These are phyloP conservation scores for Malurus elegans DNA, from an alignment of 2,113 vertebrate species.

Conservation along the genomic window DNA sequence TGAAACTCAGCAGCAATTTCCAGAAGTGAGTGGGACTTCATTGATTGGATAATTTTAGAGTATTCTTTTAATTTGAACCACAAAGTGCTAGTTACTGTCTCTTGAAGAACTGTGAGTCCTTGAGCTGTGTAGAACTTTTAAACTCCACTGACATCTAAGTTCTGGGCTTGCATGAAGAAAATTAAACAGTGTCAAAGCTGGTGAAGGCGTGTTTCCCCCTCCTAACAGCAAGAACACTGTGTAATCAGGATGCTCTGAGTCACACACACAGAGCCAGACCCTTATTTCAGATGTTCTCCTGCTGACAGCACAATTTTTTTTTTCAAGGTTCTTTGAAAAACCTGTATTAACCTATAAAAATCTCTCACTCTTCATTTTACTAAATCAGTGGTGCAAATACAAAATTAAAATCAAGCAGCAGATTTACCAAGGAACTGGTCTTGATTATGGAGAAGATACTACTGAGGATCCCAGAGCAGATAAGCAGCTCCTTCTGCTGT, in stretches of 20 bases:
- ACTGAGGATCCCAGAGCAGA: conserved; percentile 96
- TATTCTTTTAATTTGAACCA: conserved; percentile 9
- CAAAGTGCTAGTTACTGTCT: conserved; percentile 49
- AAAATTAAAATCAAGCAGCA: background rate
- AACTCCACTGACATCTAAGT: background rate
- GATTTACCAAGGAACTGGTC: conserved; percentile 80
- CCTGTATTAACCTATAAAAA: background rate
- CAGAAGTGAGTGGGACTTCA: conserved; percentile 23
- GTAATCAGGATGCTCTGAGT: conserved; percentile 34
- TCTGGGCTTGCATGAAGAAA: conserved; percentile 16
- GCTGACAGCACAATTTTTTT: background rate
- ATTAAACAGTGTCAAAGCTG: conserved; percentile 38
- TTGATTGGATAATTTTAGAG: conserved; percentile 57
- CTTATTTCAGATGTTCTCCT: conserved; percentile 19
- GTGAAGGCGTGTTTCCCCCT: background rate
- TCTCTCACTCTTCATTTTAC: background rate
- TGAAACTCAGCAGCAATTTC: conserved; percentile 23
- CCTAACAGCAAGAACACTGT: conserved; percentile 12
- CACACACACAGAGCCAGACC: conserved; percentile 10
- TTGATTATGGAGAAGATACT: conserved; percentile 97
- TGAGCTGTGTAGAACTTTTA: background rate
- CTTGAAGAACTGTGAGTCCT: background rate
- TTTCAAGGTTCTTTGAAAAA: background rate
- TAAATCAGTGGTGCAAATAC: background rate
- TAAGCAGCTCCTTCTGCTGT: conserved; percentile 96